Percentiles rank a stretch among this genome's conserved stretches.
phyloP scores from a whole-genome alignment of 2,113 vertebrate genomes.

The Brachyhypopomus occidentalis region DNA sequence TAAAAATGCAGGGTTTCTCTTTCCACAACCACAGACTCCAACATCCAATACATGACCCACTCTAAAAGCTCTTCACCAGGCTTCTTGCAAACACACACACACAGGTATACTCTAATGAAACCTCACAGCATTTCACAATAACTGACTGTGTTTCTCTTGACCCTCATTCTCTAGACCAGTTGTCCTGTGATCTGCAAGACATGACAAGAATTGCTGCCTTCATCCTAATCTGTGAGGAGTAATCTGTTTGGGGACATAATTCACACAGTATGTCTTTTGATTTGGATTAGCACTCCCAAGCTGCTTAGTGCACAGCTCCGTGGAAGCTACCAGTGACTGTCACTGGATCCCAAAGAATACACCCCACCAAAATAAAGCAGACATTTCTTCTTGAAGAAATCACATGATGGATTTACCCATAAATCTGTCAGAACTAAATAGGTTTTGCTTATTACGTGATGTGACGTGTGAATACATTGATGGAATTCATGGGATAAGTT shows the following conservation, averaged over 20 bases:
- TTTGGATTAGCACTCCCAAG: constrained; percentile 81
- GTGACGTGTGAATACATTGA: neutral
- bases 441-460: neutral
- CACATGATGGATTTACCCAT: constrained; percentile 19
- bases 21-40: no score
- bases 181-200: constrained; percentile 56
- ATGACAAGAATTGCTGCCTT: constrained; percentile 65
- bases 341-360: constrained; percentile 64
- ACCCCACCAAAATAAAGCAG: constrained; percentile 52
- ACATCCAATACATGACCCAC: no score
- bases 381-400: constrained; percentile 64
- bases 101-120: constrained; percentile 25
- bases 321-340: constrained; percentile 74
- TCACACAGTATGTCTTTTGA: constrained; percentile 83
- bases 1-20: no score
- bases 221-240: constrained; percentile 73
- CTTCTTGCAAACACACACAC: no score
- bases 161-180: neutral
- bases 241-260: constrained; percentile 84
- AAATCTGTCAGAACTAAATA: neutral
- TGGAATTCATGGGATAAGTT: neutral
- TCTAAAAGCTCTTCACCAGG: no score
- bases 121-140: constrained; percentile 21
- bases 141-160: constrained; percentile 20
- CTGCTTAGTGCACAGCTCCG: constrained; percentile 77